Evolutionary conservation across 2,113 vertebrate genomes (phyloP), one percentile per base, ranked within the genome.

Genomic region (Morone chrysops): DNA sequence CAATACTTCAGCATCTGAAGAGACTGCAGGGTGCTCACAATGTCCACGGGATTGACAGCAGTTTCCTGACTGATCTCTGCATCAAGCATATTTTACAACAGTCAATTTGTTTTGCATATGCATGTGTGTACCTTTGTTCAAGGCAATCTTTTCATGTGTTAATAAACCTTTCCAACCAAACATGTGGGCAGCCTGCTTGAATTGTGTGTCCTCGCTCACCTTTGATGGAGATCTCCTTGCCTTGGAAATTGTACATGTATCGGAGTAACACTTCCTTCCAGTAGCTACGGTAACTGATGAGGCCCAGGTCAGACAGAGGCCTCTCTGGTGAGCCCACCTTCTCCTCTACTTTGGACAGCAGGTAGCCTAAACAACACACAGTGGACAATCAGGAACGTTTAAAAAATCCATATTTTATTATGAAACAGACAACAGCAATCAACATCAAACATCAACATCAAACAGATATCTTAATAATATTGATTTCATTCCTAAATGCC

Each of bases 1-100:
- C 98, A 99, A 86, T 99, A 99, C 83, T 99, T 99, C 63, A 99
- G 97, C 98, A 99, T 99, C 95, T 99, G 98, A 62, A 99, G 97
- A 0, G 98, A 97, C 95, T 99, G 98, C 92, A 99, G 95, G 0
- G 98, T 99, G 94, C 98, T 99, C 62, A 99, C 98, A 1, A 99
- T 99, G 94, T 99, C 98, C 65, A 99, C 98, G 0, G 98, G 97
- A 86, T 99, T 99, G 25, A 99, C 97, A 0, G 98, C 98, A 0
- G 98, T 99, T 93, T 99, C 98, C 94, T 99, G 98, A 93, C 98
- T 99, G 93, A 99, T 99, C 90, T 99, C 98, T 99, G 73, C 31
- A 83, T n/a, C 65, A 78, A 13, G 0, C 6, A 83, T 54, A 82
- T 5, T 72, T 43, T 13, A 59, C 18, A 76, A 51, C 40, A 78